phyloP scores from a whole-genome alignment of 30 jellyfish, hydroid and myxozoan species.

The Hydra vulgaris region DNA sequence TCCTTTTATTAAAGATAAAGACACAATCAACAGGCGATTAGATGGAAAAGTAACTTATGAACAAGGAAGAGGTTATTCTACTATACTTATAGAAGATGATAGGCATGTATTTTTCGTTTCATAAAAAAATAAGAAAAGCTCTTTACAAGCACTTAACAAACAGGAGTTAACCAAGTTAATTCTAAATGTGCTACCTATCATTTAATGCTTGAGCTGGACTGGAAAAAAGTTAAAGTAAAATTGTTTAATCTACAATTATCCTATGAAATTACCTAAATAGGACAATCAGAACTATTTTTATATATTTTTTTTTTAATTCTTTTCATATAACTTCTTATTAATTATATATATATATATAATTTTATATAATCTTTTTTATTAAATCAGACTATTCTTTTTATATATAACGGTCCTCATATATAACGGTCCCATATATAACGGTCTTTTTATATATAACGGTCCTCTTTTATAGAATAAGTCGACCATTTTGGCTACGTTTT shows the following conservation, averaged over 20 bases:
- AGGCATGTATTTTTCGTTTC: too few relatives aligned
- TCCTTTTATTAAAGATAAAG: conserved; percentile 20
- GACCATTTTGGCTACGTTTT: too few relatives aligned
- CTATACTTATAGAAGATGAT: conserved; percentile 6
- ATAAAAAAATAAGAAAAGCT: background rate
- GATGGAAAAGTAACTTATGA: conserved; percentile 23
- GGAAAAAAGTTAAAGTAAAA: conserved; percentile 12
- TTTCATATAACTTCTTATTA: too few relatives aligned
- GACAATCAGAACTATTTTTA: background rate
- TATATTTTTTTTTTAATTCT: too few relatives aligned
- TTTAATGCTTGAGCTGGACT: conserved; percentile 25
- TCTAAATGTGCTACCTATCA: conserved; percentile 17
- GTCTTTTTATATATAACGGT: too few relatives aligned
- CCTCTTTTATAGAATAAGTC: too few relatives aligned
- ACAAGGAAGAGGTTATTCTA: conserved; percentile 18
- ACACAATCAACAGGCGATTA: conserved; percentile 12
- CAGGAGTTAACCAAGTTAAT: conserved; percentile 17
- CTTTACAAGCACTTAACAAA: conserved; percentile 11
- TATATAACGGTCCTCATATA: too few relatives aligned
- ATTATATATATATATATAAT: too few relatives aligned
- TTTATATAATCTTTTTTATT: too few relatives aligned
- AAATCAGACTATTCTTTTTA: too few relatives aligned
- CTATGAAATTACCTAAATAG: background rate
- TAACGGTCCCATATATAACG: too few relatives aligned
- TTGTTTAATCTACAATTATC: background rate